These are phyloP conservation scores for Trematomus loennbergii DNA, from an alignment of 2,113 vertebrate species.

Conservation along the genomic window DNA sequence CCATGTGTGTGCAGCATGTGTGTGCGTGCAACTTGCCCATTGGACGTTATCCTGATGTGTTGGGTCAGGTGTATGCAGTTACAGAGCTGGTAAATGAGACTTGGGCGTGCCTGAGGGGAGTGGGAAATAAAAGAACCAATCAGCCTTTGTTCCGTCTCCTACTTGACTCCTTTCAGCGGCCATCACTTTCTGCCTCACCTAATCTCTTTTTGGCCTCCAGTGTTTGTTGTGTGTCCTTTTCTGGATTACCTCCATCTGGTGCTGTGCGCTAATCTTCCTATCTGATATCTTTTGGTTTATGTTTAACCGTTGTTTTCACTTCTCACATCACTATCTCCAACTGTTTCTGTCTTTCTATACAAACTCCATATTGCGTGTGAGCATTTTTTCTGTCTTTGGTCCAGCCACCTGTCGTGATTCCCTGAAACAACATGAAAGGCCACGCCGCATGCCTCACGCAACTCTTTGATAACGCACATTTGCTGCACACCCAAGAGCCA, in stretches of 20 bases:
- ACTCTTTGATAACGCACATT: conserved; percentile 53
- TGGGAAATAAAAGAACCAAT: conserved; percentile 47
- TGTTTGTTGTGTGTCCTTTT: not conserved
- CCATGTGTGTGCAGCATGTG: conserved; percentile 34
- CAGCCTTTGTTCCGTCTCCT: conserved; percentile 38
- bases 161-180: conserved; percentile 25
- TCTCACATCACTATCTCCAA: not conserved
- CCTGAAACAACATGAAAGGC: conserved; percentile 36
- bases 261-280: not conserved
- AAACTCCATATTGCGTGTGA: conserved; percentile 1
- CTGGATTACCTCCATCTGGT: conserved; percentile 2
- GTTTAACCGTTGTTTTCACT: not conserved
- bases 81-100: conserved; percentile 58
- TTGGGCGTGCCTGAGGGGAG: conserved; percentile 36
- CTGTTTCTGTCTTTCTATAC: not conserved
- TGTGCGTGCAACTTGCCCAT: conserved; percentile 34
- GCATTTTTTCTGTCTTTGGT: not conserved
- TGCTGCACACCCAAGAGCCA: conserved; percentile 17
- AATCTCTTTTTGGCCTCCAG: not conserved
- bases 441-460: conserved; percentile 30
- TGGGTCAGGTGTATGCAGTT: conserved; percentile 70
- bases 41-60: conserved; percentile 45
- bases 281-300: not conserved
- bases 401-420: conserved; percentile 55
- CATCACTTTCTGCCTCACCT: conserved; percentile 14